A percentile compares a stretch with the other conserved stretches of the same genome.
phyloP scores from a whole-genome alignment of 2,888 invertebrate species.

The Lasioglossum figueresi region DNA sequence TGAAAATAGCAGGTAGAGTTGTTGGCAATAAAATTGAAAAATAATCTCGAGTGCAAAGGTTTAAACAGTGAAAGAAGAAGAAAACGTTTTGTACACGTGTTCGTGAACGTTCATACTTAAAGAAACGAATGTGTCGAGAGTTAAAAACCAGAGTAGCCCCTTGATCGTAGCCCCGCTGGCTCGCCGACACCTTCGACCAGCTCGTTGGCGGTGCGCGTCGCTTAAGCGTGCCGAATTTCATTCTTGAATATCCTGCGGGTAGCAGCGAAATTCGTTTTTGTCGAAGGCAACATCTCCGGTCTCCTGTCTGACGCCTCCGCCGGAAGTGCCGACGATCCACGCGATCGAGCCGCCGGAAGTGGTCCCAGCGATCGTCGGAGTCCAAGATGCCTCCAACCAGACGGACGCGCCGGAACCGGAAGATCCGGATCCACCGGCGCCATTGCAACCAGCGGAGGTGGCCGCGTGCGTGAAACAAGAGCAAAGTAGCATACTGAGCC shows the following conservation, averaged over 20 bases:
- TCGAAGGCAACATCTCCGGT: conserved; percentile 85
- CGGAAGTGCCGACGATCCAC: conserved; percentile 85
- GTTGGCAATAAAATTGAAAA: too few relatives aligned
- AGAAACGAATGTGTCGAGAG: not conserved
- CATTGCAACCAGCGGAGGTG: conserved; percentile 32
- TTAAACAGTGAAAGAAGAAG: too few relatives aligned
- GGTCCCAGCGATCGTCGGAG: conserved; percentile 85
- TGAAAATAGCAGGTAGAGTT: too few relatives aligned
- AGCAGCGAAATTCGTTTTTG: conserved; percentile 79
- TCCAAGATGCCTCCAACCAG: conserved; percentile 94
- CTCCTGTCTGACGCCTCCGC: conserved; percentile 88
- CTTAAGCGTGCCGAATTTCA: conserved; percentile 37
- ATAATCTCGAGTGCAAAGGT: too few relatives aligned
- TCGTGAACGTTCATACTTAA: too few relatives aligned
- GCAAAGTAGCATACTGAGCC: conserved; percentile 68
- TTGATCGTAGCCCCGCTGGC: not conserved
- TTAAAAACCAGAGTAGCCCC: not conserved
- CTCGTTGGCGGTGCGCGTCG: conserved; percentile 12
- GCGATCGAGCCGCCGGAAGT: conserved; percentile 84
- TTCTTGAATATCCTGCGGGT: conserved; percentile 51
- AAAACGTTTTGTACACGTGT: too few relatives aligned
- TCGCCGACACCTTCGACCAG: conserved; percentile 17
- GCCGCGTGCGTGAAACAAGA: conserved; percentile 78
- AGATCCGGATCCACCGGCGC: conserved; percentile 59
- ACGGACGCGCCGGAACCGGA: conserved; percentile 88